phyloP scores from a whole-genome alignment of 2,888 invertebrate species.

The Cataglyphis altisquamis region DNA sequence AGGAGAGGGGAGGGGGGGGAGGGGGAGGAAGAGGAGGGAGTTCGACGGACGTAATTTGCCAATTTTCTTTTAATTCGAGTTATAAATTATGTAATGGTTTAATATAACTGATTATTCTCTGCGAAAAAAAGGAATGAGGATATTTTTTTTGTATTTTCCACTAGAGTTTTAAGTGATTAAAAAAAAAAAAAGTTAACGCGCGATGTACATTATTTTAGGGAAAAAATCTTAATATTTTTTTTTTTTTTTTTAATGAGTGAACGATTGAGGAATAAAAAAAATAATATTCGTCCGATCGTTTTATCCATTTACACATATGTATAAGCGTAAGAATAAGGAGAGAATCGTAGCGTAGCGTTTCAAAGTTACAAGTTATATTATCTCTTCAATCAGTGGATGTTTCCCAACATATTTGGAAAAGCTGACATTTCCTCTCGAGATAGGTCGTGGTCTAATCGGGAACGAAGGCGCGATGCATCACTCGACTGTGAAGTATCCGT shows the following conservation, averaged over 20 bases:
- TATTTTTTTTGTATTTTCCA: neutral
- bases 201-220: too few species aligned
- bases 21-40: too few species aligned
- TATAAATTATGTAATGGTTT: neutral
- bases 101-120: neutral
- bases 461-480: neutral
- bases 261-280: too few species aligned
- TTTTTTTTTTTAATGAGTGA: too few species aligned
- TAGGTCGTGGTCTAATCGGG: neutral
- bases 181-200: neutral
- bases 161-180: neutral
- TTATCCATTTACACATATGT: neutral
- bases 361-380: neutral
- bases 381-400: neutral
- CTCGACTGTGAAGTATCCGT: conserved; percentile 1
- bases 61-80: neutral
- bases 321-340: neutral
- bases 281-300: neutral
- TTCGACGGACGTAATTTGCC: neutral
- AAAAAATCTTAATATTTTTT: neutral
- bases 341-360: neutral
- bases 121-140: neutral
- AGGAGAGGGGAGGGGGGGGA: neutral
- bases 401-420: neutral
- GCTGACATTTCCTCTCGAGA: neutral